Base-by-base conservation (phyloP, 2,888 invertebrate species). In the Omphaloscelis lunosa region DNA sequence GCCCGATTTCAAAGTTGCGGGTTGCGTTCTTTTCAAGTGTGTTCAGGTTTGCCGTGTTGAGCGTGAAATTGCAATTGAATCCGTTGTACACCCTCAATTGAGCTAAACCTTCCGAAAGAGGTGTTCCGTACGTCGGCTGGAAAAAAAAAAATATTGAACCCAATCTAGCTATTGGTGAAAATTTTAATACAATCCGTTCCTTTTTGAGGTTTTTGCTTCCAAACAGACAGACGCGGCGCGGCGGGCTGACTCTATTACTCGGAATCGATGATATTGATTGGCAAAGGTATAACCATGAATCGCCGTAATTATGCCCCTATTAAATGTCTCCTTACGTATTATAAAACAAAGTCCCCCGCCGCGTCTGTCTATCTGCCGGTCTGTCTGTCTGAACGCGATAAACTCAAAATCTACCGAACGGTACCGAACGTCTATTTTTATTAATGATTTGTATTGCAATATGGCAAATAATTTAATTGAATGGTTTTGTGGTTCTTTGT, bases 21-120 rank as follows among this genome's bases (percentile, higher is more conserved):
- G 90, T 89, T 7, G 61, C 82, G 71, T 93, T 93, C 2, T 83
- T 61, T 15, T 79, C 70, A 27, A 45, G 53, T 17, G 77, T 69
- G 76, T 86, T 79, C 4, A 87, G 59, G 70, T 89, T 86, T 7
- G 82, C 86, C 27, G 86, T 87, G 73, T 79, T 90, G 34, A 97
- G 91, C 0, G 95, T 94, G 79, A 97, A 96, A 77, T 96, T 94
- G 88, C 98, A 98, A 51, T 97, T 94, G 88, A 97, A 96, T 8
- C 97, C 97, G 86, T 98, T 98, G 93, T 98, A 98, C 9, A 98
- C 93, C 84, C 98, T 96, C 29, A 98, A 84, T 88, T 98, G 98
- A 0, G 97, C 97, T 41, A 97, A 90, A 1, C 97, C 97, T 8
- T 92, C 88, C 12, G 96, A 89, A 17, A 98, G 98, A 23, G 97